Evolutionary conservation across 2,113 vertebrate species (phyloP).

Genomic region (Noturus placidus): DNA sequence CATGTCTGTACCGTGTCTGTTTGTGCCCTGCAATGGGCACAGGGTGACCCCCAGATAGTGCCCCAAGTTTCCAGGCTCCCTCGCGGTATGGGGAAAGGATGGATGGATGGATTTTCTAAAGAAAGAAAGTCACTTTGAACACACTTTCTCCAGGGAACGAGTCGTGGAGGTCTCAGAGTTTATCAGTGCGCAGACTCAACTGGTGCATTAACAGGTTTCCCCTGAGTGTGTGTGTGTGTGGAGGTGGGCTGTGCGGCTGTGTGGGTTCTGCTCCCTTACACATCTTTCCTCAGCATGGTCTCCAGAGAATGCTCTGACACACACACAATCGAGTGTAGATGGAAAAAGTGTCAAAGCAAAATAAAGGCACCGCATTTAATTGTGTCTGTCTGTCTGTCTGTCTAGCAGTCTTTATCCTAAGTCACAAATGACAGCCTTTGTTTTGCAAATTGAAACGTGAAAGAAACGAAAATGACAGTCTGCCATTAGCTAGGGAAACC

Average conservation of each 20-base stretch:
- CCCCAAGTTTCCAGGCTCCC: too few relatives aligned
- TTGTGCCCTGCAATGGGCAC: too few relatives aligned
- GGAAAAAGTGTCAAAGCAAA: background rate
- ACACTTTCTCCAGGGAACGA: background rate
- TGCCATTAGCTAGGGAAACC: constrained; percentile 3
- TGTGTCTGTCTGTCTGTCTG: background rate
- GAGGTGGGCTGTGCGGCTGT: background rate
- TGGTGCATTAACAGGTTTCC: constrained; percentile 21
- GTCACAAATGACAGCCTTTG: constrained; percentile 18
- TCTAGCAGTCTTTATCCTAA: background rate
- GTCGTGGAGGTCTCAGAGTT: background rate
- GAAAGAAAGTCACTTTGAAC: background rate
- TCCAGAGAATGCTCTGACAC: background rate
- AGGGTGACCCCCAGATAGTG: too few relatives aligned
- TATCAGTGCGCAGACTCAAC: constrained; percentile 2
- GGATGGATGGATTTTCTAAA: background rate
- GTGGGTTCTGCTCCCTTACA: background rate
- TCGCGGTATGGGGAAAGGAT: too few relatives aligned
- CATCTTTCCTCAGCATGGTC: background rate
- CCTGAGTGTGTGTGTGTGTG: background rate
- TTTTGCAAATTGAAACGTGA: constrained; percentile 12
- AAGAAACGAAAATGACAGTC: constrained; percentile 35
- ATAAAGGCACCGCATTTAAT: background rate
- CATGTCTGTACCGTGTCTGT: too few relatives aligned
- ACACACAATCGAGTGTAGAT: background rate